Base-by-base conservation (phyloP, 2,888 invertebrate species). In the Callosobruchus maculatus region DNA sequence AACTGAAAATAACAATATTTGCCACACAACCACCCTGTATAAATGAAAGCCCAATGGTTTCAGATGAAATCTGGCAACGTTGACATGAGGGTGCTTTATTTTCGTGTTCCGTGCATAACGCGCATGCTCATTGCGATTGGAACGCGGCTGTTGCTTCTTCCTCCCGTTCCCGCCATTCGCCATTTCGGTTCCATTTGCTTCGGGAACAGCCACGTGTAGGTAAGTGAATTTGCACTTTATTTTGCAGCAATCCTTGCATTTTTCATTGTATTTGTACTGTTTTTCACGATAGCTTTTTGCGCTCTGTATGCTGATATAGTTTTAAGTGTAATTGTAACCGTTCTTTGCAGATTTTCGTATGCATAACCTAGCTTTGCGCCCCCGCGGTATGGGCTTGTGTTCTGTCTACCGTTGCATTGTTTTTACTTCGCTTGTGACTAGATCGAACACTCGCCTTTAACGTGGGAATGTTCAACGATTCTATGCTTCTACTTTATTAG, bases 381-480 rank as follows among this genome's bases (percentile, higher is more conserved):
- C 68, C 22, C 68, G 21, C 81, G 85, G 82, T 86, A 84, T 81
- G 78, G 78, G 86, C 86, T 81, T 82, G 86, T 85, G 85, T 86
- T 85, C 84, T 73, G 78, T 86, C 86, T 86, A 85, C 79, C 80
- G 85, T 85, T 84, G 81, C 85, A 85, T 82, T 77, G 80, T 73
- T 79, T 77, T 76, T 68, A 76, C 70, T 73, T 67, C 21, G 67
- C 49, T 67, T 26, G 86, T 86, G 86, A 86, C 86, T 86, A 86
- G 86, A 86, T 86, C 82, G 84, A 85, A 86, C 86, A 86, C 86
- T 86, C 86, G 86, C 86, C 83, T 85, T 77, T 81, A 85, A 86
- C 83, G 78, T 76, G 80, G 79, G 83, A 75, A 74, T 73, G 77
- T 72, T 78, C 82, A 70, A 68, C 78, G 13, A 21, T 71, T n/a